A percentile compares a stretch with the other conserved stretches of the same genome.
These are phyloP conservation scores for Nematolebias whitei DNA, from an alignment of 2,113 vertebrate genomes.

Conservation along the genomic window DNA sequence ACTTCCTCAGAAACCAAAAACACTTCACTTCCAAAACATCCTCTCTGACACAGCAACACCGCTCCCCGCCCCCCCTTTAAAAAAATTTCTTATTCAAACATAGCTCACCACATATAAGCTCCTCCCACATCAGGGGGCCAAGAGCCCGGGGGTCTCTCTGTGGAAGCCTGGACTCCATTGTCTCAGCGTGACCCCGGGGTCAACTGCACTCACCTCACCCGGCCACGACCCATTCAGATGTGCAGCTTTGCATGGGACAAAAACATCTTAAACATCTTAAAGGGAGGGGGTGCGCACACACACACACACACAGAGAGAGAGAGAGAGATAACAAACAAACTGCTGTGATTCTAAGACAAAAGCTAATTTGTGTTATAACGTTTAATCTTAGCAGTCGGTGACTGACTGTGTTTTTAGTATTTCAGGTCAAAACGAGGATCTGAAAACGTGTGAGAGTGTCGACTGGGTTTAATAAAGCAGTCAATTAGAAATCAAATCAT, in stretches of 20 bases:
- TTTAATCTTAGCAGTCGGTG: not conserved
- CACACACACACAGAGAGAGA: not conserved
- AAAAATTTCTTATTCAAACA: constrained; percentile 49
- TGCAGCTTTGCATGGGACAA: constrained; percentile 57
- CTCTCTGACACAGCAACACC: constrained; percentile 30
- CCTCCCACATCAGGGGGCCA: constrained; percentile 72
- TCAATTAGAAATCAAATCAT: no score
- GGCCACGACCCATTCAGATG: constrained; percentile 70
- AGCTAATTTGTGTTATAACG: constrained; percentile 27
- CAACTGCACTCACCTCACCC: constrained; percentile 73
- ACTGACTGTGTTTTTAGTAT: no score
- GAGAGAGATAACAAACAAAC: no score
- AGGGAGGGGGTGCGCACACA: constrained; percentile 44
- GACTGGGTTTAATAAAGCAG: no score
- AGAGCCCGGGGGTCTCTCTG: constrained; percentile 62
- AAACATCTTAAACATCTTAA: constrained; percentile 63
- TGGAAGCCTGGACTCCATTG: constrained; percentile 69
- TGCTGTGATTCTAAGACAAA: constrained; percentile 34
- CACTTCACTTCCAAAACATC: constrained; percentile 53
- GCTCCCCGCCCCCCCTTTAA: constrained; percentile 8
- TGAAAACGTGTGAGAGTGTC: no score
- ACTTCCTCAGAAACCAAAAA: no score
- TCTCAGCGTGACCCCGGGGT: constrained; percentile 68
- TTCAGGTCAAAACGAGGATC: no score
- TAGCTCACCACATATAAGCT: constrained; percentile 55